These are phyloP conservation scores for Caenorhabditis briggsae DNA, from an alignment of 1,140 invertebrate genomes.

Conservation along the genomic window DNA sequence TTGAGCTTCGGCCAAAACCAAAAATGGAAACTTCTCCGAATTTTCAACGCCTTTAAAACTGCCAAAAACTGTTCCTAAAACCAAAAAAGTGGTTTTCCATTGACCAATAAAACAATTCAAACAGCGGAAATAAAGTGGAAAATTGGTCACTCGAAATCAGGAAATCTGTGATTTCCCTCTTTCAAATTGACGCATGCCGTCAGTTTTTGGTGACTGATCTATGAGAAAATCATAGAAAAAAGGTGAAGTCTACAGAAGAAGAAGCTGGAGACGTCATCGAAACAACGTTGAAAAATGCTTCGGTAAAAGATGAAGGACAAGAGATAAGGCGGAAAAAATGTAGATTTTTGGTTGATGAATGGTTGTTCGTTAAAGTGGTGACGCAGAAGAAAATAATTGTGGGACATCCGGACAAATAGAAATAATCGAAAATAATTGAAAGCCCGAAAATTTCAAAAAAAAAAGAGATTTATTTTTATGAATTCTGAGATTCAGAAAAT, in stretches of 20 bases:
- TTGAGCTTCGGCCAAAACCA: no score
- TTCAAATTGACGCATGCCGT: neutral
- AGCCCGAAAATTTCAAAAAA: no score
- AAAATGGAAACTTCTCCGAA: no score
- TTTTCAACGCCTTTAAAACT: no score
- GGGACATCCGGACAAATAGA: no score
- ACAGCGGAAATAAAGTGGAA: neutral
- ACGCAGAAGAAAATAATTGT: neutral
- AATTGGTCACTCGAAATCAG: constrained; percentile 27
- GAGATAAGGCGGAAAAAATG: neutral
- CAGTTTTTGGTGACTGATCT: constrained; percentile 41
- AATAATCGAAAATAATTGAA: no score
- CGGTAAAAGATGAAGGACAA: neutral
- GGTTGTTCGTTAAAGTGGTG: neutral
- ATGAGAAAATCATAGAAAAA: neutral
- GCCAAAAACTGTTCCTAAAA: no score
- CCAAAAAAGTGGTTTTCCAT: neutral
- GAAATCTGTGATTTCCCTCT: neutral
- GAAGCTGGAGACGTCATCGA: constrained; percentile 15
- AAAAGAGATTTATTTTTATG: no score
- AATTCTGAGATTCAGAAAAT: no score
- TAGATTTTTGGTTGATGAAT: constrained; percentile 9
- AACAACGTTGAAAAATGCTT: neutral
- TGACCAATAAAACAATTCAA: constrained; percentile 12
- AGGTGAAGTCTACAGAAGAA: neutral